A percentile compares a stretch with the other conserved stretches of the same genome.
These are phyloP conservation scores for Tangara arthus DNA, from an alignment of 2,797 vertebrate genomes.

Conservation along the genomic window DNA sequence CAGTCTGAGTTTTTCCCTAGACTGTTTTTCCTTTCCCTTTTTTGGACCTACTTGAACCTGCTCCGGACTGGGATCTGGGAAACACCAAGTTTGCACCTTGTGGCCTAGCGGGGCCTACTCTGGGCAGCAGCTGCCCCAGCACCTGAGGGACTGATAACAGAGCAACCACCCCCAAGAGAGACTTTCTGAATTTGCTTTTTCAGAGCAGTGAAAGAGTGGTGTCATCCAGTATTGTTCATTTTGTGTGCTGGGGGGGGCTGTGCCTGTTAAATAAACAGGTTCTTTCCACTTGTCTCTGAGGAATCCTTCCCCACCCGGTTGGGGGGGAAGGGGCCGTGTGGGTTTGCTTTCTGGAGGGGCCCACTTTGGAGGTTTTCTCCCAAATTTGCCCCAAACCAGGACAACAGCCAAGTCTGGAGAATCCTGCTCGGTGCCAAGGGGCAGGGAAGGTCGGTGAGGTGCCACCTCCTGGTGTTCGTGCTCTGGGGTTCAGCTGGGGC, in stretches of 20 bases:
- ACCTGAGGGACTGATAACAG: too few relatives aligned
- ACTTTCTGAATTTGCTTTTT: too few relatives aligned
- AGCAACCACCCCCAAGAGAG: too few relatives aligned
- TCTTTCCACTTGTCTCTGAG: not conserved
- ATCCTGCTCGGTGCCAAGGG: not conserved
- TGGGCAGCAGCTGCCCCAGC: too few relatives aligned
- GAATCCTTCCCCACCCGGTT: not conserved
- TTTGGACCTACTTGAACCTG: too few relatives aligned
- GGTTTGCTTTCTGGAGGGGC: not conserved
- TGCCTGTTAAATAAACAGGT: not conserved
- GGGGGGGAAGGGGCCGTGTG: rapidly evolving
- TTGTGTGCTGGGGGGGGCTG: too few relatives aligned
- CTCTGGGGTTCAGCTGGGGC: not conserved
- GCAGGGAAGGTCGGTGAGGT: not conserved
- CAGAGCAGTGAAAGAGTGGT: too few relatives aligned
- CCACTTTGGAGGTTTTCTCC: not conserved
- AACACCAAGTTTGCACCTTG: too few relatives aligned
- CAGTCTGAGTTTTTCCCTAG: too few relatives aligned
- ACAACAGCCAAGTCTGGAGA: not conserved
- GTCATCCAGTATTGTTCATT: too few relatives aligned
- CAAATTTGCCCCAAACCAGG: not conserved
- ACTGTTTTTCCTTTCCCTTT: not conserved
- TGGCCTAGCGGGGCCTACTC: too few relatives aligned
- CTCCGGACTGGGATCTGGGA: too few relatives aligned
- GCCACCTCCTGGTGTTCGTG: not conserved